Conservation (phyloP, 1,140 invertebrate genomes). For the Ylistrum balloti region DNA sequence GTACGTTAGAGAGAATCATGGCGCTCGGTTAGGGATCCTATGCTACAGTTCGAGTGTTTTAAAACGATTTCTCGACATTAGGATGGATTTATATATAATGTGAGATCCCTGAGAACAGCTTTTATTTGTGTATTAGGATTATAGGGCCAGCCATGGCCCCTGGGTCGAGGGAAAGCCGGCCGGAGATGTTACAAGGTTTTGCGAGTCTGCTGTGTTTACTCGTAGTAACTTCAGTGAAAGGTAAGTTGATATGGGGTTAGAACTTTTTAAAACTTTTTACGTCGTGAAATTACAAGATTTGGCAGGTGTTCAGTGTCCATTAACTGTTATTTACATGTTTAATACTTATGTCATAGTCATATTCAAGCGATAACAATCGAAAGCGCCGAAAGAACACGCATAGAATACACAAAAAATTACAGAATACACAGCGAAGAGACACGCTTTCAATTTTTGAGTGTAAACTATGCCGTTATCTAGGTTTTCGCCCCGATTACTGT, state of each 20-base stretch:
- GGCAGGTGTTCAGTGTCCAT: background rate
- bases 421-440: background rate
- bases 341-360: background rate
- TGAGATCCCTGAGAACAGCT: background rate
- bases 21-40: background rate
- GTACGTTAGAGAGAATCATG: slow-evolving; percentile 7
- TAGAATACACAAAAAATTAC: too few relatives aligned
- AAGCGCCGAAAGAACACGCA: too few relatives aligned
- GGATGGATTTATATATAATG: slow-evolving; percentile 21
- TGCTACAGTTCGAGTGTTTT: background rate
- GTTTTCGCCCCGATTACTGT: background rate
- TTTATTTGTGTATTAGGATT: slow-evolving; percentile 21
- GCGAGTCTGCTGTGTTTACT: background rate
- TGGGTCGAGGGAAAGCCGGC: background rate
- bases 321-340: background rate
- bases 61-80: slow-evolving; percentile 6
- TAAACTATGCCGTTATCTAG: slow-evolving; percentile 7
- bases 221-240: background rate
- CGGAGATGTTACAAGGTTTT: background rate
- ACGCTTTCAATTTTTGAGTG: background rate
- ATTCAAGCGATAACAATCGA: background rate
- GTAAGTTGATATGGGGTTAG: background rate
- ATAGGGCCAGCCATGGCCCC: background rate
- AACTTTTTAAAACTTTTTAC: slow-evolving; percentile 36
- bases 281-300: background rate